Evolutionary conservation across 2,113 vertebrate genomes (phyloP).

Genomic region (Oncorhynchus nerka): DNA sequence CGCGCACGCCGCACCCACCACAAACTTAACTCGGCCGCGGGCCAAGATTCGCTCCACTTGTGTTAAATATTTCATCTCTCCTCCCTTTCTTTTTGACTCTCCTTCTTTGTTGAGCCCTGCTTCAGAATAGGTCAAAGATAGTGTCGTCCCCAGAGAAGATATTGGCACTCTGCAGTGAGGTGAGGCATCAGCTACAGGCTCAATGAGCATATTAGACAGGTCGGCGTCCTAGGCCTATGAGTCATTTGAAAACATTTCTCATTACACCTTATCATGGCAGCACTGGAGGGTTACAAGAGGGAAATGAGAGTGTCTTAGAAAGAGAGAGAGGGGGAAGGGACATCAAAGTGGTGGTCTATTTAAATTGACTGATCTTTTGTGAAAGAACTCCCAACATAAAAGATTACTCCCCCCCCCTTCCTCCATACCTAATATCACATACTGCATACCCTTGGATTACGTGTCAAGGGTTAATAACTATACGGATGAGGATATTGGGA

Average conservation of each 20-base stretch:
- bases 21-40: neutral
- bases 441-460: conserved; percentile 54
- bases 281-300: conserved; percentile 54
- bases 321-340: conserved; percentile 16
- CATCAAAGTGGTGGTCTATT: conserved; percentile 68
- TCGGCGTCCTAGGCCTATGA: conserved; percentile 27
- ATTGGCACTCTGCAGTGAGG: neutral
- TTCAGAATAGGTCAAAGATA: neutral
- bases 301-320: conserved; percentile 1
- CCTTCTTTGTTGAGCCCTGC: neutral
- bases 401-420: conserved; percentile 59
- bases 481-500: conserved; percentile 35
- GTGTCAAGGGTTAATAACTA: conserved; percentile 67
- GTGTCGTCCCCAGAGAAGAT: neutral
- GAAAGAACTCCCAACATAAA: conserved; percentile 65
- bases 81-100: neutral
- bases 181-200: conserved; percentile 9
- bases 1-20: too few relatives aligned
- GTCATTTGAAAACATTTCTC: conserved; percentile 63
- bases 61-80: neutral
- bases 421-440: conserved; percentile 55
- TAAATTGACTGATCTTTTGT: conserved; percentile 67
- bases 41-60: conserved; percentile 6
- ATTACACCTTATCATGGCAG: conserved; percentile 69
- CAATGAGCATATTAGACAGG: conserved; percentile 55